These are phyloP conservation scores for Eilema griseolum DNA, from an alignment of 2,888 invertebrate genomes.

Conservation along the genomic window DNA sequence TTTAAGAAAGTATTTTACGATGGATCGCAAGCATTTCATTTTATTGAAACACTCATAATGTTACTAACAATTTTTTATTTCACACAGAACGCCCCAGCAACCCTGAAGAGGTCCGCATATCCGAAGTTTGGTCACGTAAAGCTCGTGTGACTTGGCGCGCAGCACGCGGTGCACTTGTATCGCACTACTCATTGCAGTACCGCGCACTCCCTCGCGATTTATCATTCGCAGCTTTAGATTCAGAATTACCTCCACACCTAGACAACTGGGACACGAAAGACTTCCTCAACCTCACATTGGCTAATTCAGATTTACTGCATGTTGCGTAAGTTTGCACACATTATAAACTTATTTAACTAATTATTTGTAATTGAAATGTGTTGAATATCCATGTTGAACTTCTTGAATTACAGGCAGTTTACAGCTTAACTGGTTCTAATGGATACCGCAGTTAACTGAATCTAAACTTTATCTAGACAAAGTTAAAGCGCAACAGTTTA, in stretches of 20 bases:
- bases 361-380: neutral
- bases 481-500: conserved; percentile 15
- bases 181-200: conserved; percentile 80
- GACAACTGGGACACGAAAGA: conserved; percentile 79
- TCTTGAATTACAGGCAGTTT: conserved; percentile 17
- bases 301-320: conserved; percentile 80
- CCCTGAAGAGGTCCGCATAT: conserved; percentile 81
- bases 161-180: conserved; percentile 76
- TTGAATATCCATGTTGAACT: conserved; percentile 8
- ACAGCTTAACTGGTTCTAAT: conserved; percentile 23
- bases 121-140: conserved; percentile 81
- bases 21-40: neutral
- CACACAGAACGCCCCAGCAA: conserved; percentile 75
- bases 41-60: neutral
- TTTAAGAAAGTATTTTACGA: neutral
- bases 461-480: conserved; percentile 30
- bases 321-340: conserved; percentile 72
- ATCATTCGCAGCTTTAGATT: conserved; percentile 70
- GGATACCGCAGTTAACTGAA: conserved; percentile 27
- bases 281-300: conserved; percentile 77
- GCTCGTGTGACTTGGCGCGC: conserved; percentile 80
- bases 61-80: conserved; percentile 8
- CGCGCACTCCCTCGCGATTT: conserved; percentile 73
- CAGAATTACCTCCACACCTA: conserved; percentile 73
- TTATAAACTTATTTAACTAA: neutral